Conservation (phyloP, 1,140 invertebrate species). For the Oscheius sp. region DNA sequence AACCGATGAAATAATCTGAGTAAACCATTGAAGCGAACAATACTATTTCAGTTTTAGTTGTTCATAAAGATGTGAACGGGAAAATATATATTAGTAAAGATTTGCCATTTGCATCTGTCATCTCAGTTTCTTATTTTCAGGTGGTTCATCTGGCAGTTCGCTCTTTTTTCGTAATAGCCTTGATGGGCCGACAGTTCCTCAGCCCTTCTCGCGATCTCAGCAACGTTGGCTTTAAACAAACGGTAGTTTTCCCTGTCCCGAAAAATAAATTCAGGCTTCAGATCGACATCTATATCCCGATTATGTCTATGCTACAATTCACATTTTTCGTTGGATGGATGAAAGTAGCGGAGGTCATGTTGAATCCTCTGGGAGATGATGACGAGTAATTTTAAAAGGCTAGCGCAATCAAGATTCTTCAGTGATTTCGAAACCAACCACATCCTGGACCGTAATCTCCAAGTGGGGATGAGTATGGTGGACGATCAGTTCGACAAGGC, state of each 20-base stretch:
- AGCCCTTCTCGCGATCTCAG: constrained; percentile 16
- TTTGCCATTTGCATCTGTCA: no score
- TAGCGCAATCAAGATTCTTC: constrained; percentile 6
- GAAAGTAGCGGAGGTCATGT: constrained; percentile 47
- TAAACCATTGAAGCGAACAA: no score
- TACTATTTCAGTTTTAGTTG: no score
- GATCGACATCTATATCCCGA: constrained; percentile 51
- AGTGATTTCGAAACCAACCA: constrained; percentile 55
- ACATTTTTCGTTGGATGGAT: constrained; percentile 53
- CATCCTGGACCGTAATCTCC: constrained; percentile 39
- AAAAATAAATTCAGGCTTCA: constrained; percentile 9
- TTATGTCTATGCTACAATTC: constrained; percentile 53
- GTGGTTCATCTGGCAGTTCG: constrained; percentile 46
- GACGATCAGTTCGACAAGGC: constrained; percentile 31
- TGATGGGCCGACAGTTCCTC: constrained; percentile 55
- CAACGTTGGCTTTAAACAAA: not conserved
- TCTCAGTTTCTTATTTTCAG: constrained; percentile 19
- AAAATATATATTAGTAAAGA: no score
- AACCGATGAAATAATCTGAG: no score
- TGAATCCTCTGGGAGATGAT: constrained; percentile 49
- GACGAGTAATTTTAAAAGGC: constrained; percentile 53
- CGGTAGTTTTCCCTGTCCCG: no score
- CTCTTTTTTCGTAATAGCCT: constrained; percentile 51
- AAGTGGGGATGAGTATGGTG: constrained; percentile 39
- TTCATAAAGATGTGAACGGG: no score